Evolutionary conservation across 2,797 vertebrate species (phyloP).

Genomic region (Pipistrellus kuhlii): DNA sequence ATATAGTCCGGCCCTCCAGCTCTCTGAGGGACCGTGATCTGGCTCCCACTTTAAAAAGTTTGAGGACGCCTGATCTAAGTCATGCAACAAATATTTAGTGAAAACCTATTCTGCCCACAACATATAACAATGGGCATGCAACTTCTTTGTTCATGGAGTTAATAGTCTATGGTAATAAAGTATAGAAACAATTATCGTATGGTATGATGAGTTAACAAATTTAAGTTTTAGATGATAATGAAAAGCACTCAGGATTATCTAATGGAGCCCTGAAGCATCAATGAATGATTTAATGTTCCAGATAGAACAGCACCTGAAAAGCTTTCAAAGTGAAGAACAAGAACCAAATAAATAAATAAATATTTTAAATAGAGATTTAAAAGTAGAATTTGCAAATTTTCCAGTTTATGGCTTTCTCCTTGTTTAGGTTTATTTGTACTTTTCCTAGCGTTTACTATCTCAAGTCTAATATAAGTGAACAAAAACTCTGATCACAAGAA

Average conservation of each 20-base stretch:
- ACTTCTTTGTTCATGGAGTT: neutral
- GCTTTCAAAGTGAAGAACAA: conserved; percentile 25
- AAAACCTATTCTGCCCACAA: neutral
- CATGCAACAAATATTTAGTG: neutral
- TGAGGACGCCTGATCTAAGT: too few relatives aligned
- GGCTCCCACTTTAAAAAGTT: too few relatives aligned
- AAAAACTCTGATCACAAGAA: neutral
- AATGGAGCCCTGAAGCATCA: neutral
- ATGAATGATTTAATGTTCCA: neutral
- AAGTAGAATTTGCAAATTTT: neutral
- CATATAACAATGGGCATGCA: neutral
- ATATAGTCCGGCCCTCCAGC: too few relatives aligned
- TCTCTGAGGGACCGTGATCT: too few relatives aligned
- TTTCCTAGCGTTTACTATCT: neutral
- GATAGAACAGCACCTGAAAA: neutral
- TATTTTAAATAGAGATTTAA: neutral
- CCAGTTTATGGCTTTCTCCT: neutral
- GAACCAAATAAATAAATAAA: neutral
- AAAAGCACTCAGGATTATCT: neutral
- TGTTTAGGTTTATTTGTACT: conserved; percentile 4
- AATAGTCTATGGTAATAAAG: neutral
- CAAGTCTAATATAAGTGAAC: neutral
- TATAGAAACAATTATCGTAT: neutral
- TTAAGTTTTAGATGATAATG: neutral
- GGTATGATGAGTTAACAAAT: neutral